Evolutionary conservation across 2,888 invertebrate genomes (phyloP), one percentile per base, ranked within the genome.

Genomic region (Kuschelorhynchus macadamiae): DNA sequence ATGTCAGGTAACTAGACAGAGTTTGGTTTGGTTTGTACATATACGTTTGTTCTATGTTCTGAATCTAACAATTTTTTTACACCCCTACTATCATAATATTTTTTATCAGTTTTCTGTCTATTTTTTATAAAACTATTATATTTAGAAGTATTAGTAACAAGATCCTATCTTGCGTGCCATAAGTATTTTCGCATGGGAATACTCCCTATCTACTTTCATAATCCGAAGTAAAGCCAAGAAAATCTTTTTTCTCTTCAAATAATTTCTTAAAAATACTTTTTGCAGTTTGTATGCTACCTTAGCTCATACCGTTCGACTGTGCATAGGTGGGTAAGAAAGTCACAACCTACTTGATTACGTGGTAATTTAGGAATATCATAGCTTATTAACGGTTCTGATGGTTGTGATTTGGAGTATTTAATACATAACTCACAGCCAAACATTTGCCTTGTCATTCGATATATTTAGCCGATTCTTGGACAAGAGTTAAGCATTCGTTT

Each of bases 301-400:
- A 70, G 1, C 49, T 49, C 39, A 68, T 30, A 11, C 71, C 67
- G 17, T 73, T 71, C 1, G 66, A 61, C 44, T 72, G 61, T 12
- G 63, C 36, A 49, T 61, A 66, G 16, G 64, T 64, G 25, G 71
- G 71, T 12, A 63, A 67, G 16, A 67, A 53, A 8, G 14, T 44
- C 44, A 20, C 44, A 44, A 9, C n/a, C n/a, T n/a, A n/a, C n/a
- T n/a, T n/a, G 5, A 44, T 44, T 44, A 7, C 17, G 14, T 18
- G 44, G 44, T 44, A 17, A 17, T 4, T 9, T 11, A 3, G 44
- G 44, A 16, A 44, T 44, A n/a, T 44, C 44, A 20, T 17, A 16
- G 14, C 5, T 2, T 17, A 7, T 44, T 17, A 44, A 44, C 5
- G 44, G 14, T 44, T 44, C 44, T 11, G n/a, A n/a, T n/a, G n/a